Conservation (phyloP, 2,888 invertebrate species). For the Cantharis rustica region DNA sequence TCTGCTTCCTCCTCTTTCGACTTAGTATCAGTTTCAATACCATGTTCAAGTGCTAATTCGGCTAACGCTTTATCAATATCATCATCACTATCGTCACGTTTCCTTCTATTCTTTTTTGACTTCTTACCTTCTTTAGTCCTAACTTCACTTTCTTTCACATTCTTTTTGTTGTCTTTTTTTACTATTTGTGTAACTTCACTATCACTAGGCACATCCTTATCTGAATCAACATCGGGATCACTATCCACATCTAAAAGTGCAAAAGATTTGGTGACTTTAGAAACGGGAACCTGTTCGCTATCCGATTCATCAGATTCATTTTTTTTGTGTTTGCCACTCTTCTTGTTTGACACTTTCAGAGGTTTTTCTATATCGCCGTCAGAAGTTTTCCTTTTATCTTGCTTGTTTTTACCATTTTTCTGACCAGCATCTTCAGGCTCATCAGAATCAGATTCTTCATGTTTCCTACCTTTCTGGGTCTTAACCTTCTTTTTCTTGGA, state of each 20-base stretch:
- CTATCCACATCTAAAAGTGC: constrained; percentile 70
- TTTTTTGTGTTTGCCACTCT: constrained; percentile 49
- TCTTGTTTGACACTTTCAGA: constrained; percentile 42
- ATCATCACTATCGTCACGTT: constrained; percentile 78
- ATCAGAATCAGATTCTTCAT: constrained; percentile 50
- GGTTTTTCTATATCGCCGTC: constrained; percentile 55
- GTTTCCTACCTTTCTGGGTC: constrained; percentile 52
- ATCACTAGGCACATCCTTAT: constrained; percentile 51
- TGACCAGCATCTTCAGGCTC: constrained; percentile 43
- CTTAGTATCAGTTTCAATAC: constrained; percentile 58
- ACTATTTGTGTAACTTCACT: constrained; percentile 53
- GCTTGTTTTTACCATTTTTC: constrained; percentile 49
- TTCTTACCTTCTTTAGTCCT: constrained; percentile 63
- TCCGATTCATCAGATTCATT: constrained; percentile 51
- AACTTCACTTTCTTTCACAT: constrained; percentile 53
- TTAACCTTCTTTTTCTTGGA: constrained; percentile 38
- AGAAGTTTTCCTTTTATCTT: constrained; percentile 24
- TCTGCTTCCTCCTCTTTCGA: constrained; percentile 54
- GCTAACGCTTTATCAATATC: constrained; percentile 84
- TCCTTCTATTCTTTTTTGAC: constrained; percentile 73
- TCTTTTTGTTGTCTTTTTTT: constrained; percentile 53
- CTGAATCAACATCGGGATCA: constrained; percentile 55
- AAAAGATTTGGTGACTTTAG: constrained; percentile 58
- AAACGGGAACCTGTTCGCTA: constrained; percentile 53
- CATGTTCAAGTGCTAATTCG: constrained; percentile 81